Evolutionary conservation across 1,140 invertebrate species (phyloP).

Genomic region (Polypedilum vanderplanki): DNA sequence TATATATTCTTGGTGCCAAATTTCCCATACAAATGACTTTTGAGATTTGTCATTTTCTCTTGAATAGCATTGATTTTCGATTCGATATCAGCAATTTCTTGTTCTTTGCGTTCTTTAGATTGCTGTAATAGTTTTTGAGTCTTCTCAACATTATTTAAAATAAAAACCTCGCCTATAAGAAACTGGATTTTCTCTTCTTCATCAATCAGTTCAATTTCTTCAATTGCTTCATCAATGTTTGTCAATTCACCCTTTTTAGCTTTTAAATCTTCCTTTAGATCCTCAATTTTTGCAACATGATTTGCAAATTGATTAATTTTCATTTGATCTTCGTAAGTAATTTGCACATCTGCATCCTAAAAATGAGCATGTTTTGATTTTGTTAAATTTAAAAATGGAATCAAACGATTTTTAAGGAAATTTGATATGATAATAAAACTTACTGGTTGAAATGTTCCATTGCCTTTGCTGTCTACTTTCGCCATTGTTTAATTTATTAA

Average conservation of each 20-base stretch:
- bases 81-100: not conserved
- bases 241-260: slow-evolving; percentile 82
- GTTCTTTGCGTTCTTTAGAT: not conserved
- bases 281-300: slow-evolving; percentile 84
- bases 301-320: slow-evolving; percentile 96
- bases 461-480: not conserved
- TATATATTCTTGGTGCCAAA: slow-evolving; percentile 9
- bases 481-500: not conserved
- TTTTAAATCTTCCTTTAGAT: slow-evolving; percentile 86
- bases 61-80: not conserved
- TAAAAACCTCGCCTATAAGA: slow-evolving; percentile 84
- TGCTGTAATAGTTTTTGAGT: slow-evolving; percentile 53
- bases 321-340: slow-evolving; percentile 93
- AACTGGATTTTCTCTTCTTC: slow-evolving; percentile 75
- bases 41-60: not conserved
- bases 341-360: slow-evolving; percentile 78
- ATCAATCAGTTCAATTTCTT: slow-evolving; percentile 74
- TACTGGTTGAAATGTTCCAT: slow-evolving; percentile 5
- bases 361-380: not conserved
- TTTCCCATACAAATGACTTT: not conserved
- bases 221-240: slow-evolving; percentile 85
- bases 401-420: not conserved
- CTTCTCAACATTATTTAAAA: slow-evolving; percentile 65
- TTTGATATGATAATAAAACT: not conserved
- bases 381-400: not conserved